Conservation (phyloP, 2,797 vertebrate species). For the Sebastolobus alascanus region DNA sequence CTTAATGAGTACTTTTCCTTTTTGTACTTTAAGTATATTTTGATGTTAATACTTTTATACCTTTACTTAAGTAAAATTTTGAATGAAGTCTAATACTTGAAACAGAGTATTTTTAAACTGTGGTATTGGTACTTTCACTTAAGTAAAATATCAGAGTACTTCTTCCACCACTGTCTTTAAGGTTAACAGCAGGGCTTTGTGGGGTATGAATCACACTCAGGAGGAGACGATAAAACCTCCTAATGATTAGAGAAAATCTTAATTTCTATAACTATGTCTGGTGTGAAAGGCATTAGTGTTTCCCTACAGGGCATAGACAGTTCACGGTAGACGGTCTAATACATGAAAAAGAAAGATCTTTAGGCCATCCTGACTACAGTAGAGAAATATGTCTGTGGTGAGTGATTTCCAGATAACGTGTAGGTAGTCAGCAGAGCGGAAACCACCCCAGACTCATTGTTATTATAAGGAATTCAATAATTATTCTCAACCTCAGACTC, state of each 20-base stretch:
- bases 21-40: too few relatives aligned
- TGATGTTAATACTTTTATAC: too few relatives aligned
- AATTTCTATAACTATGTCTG: constrained; percentile 34
- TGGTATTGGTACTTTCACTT: too few relatives aligned
- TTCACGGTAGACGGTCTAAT: constrained; percentile 39
- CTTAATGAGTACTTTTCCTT: too few relatives aligned
- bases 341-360: constrained; percentile 36
- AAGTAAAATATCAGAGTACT: too few relatives aligned
- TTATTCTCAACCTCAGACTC: constrained; percentile 9
- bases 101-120: too few relatives aligned
- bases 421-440: constrained; percentile 15
- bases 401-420: constrained; percentile 27
- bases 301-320: constrained; percentile 60
- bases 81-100: too few relatives aligned
- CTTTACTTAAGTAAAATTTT: too few relatives aligned
- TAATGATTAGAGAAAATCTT: constrained; percentile 27
- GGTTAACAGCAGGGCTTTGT: not conserved
- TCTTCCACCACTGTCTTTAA: too few relatives aligned
- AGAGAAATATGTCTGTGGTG: constrained; percentile 49
- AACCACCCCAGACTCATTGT: not conserved
- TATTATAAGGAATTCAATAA: constrained; percentile 25
- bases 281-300: constrained; percentile 35
- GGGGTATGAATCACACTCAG: constrained; percentile 38
- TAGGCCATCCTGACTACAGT: constrained; percentile 28
- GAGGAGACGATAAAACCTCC: constrained; percentile 23